These are phyloP conservation scores for Ericerus pela DNA, from an alignment of 1,140 invertebrate genomes.

Conservation along the genomic window DNA sequence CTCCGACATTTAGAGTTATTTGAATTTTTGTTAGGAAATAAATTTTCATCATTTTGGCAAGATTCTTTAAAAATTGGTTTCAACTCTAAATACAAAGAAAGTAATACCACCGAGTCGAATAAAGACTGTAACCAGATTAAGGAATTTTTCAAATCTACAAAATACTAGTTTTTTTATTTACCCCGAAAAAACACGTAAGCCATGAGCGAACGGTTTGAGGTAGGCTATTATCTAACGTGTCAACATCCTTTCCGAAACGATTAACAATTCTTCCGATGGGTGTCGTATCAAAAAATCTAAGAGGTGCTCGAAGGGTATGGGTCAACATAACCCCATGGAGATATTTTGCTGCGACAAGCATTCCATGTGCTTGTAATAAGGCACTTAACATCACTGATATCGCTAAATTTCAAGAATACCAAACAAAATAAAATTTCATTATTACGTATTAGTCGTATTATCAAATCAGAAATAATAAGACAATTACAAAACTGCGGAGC, in stretches of 20 bases:
- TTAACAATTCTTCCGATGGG: slow-evolving; percentile 71
- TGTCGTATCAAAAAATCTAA: slow-evolving; percentile 77
- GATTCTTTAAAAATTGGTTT: too few species aligned
- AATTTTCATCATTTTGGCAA: too few species aligned
- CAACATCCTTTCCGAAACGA: slow-evolving; percentile 55
- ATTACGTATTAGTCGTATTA: not conserved
- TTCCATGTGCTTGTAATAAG: slow-evolving; percentile 23
- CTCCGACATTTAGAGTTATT: too few species aligned
- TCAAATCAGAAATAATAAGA: too few species aligned
- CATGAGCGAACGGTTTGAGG: slow-evolving; percentile 34
- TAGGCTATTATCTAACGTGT: slow-evolving; percentile 54
- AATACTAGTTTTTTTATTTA: slow-evolving; percentile 25
- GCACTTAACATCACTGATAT: slow-evolving; percentile 15
- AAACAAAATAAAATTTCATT: slow-evolving; percentile 7
- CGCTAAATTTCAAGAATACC: slow-evolving; percentile 15
- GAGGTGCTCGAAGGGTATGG: slow-evolving; percentile 55
- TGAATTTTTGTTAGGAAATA: too few species aligned
- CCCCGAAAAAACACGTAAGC: slow-evolving; percentile 35
- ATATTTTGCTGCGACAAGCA: slow-evolving; percentile 50
- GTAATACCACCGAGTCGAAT: not conserved
- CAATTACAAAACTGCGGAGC: too few species aligned
- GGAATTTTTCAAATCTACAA: slow-evolving; percentile 16
- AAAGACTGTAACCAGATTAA: not conserved
- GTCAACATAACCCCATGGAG: slow-evolving; percentile 60
- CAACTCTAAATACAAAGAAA: not conserved